A percentile compares a stretch with the other conserved stretches of the same genome.
These are phyloP conservation scores for Gallinago jamesoni DNA, from an alignment of 2,113 vertebrate genomes.

Conservation along the genomic window DNA sequence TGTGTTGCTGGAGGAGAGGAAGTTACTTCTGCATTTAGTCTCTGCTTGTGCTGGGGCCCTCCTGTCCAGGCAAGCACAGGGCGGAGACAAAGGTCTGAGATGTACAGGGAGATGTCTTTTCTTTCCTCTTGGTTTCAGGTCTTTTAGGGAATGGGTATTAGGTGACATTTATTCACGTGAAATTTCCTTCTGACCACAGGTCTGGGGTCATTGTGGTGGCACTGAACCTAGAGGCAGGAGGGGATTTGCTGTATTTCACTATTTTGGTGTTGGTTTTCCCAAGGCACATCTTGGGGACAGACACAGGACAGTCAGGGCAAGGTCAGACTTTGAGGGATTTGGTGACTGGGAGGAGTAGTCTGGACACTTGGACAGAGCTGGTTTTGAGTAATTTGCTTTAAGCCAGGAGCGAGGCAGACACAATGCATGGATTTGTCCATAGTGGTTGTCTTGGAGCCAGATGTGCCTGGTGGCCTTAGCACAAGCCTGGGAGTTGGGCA, in stretches of 20 bases:
- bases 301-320: background rate
- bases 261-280: background rate
- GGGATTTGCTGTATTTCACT: background rate
- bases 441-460: background rate
- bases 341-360: background rate
- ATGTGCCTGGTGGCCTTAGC: background rate
- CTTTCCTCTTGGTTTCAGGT: background rate
- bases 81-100: background rate
- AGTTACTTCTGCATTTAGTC: constrained; percentile 70
- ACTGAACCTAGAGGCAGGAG: background rate
- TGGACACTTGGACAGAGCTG: background rate
- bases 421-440: accelerated
- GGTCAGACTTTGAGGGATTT: background rate
- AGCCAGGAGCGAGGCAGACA: background rate
- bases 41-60: constrained; percentile 10
- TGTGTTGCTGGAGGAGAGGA: constrained; percentile 28
- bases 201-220: background rate
- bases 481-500: background rate
- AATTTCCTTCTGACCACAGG: background rate
- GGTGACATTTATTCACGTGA: background rate
- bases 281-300: background rate
- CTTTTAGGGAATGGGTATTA: background rate
- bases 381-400: background rate
- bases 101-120: background rate
- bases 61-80: constrained; percentile 30